Evolutionary conservation across 2,797 vertebrate species (phyloP), one percentile per base, ranked within the genome.

Genomic region (Leucoraja ocellata): DNA sequence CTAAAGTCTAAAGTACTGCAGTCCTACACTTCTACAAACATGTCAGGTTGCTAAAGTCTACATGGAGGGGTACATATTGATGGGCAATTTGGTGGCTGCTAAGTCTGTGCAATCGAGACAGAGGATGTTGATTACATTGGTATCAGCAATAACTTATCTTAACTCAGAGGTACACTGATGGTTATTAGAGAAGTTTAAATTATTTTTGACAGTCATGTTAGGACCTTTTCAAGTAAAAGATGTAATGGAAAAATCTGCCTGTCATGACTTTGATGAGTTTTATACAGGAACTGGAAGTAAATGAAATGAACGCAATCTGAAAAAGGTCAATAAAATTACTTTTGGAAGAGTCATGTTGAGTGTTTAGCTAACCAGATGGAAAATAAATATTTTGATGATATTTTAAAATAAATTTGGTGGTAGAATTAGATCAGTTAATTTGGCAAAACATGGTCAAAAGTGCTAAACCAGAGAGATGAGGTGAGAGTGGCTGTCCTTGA

Each of bases 91-190:
- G 16, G 18, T 74, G 71, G 25, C 23, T 21, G 21, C 16, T 74
- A 74, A 1, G 23, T 74, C 71, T 74, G 23, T 3, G 6, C 71
- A 23, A 74, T 4, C 5, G 18, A 74, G 71, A 21, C 71, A 73
- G 16, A 21, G 14, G 18, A 21, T 21, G 18, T 21, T 21, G 71
- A 73, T 21, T 73, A 73, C 71, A 1, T 68, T 32, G 21, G 16
- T 68, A 88, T 68, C 61, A 63, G 39, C 14, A 68, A 68, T 68
- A 88, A 88, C 32, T 88, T 63, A 88, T 88, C 63, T 88, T 61
- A 68, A 36, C n/a, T 11, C n/a, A 36, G 61, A 21, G 63, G 36
- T 32, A 86, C 5, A 28, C n/a, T 86, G 58, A 65, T 88, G 84
- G 16, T 32, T 32, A 9, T 88, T 68, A 21, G 65, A 68, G 61